Evolutionary conservation across 37 sponge, comb jelly and placozoan genomes (phyloP).

Genomic region (Agelas oroides): DNA sequence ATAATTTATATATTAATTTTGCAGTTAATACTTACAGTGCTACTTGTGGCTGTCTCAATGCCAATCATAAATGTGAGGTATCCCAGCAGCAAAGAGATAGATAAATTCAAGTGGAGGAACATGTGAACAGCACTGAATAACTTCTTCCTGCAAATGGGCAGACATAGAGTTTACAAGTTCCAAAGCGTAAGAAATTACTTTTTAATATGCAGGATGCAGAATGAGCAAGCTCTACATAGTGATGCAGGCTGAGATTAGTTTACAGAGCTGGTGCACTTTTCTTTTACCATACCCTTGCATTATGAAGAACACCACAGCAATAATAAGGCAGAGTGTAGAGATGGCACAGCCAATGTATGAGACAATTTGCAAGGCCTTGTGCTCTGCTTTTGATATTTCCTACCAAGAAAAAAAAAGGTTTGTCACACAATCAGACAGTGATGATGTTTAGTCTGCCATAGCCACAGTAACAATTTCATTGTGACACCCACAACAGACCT

Average conservation of each 20-base stretch:
- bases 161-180: too few relatives aligned
- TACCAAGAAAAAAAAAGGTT: background rate
- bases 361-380: background rate
- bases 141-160: slow-evolving; percentile 5
- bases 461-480: too few relatives aligned
- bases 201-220: background rate
- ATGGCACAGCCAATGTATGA: slow-evolving; percentile 22
- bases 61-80: slow-evolving; percentile 24
- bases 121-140: slow-evolving; percentile 9
- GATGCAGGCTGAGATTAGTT: too few relatives aligned
- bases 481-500: background rate
- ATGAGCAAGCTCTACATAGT: background rate
- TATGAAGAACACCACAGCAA: slow-evolving; percentile 15
- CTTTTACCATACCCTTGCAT: background rate
- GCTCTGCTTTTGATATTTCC: background rate
- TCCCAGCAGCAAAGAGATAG: slow-evolving; percentile 11
- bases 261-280: too few relatives aligned
- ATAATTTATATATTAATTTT: background rate
- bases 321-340: background rate
- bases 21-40: background rate
- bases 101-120: slow-evolving; percentile 20
- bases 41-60: slow-evolving; percentile 10
- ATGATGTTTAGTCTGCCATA: too few relatives aligned
- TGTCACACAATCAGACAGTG: background rate
- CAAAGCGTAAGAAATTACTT: too few relatives aligned